A percentile compares a stretch with the other conserved stretches of the same genome.
Evolutionary conservation across 2,888 invertebrate genomes (phyloP).

Genomic region (Tuberolachnus salignus): DNA sequence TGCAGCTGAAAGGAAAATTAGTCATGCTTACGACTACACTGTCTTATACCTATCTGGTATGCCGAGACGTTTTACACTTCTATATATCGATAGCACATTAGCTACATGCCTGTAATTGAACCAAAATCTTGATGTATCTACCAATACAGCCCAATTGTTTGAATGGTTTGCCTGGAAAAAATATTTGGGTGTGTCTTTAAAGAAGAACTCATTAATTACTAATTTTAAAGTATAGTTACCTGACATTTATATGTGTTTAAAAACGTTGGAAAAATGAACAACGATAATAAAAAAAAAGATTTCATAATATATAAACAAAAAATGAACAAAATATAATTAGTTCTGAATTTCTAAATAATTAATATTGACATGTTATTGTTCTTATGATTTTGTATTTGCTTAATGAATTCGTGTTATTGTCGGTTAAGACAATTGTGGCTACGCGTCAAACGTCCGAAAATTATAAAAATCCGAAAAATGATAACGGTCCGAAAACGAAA

Average conservation of each 20-base stretch:
- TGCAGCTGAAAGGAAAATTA: not conserved
- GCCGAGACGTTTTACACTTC: slow-evolving; percentile 97
- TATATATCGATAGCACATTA: slow-evolving; percentile 96
- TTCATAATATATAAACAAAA: not conserved
- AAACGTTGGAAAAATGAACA: not conserved
- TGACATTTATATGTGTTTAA: not conserved
- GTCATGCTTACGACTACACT: not conserved
- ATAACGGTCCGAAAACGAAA: too few relatives aligned
- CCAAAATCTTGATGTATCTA: slow-evolving; percentile 99
- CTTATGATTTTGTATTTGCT: too few relatives aligned
- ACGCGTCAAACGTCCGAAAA: too few relatives aligned
- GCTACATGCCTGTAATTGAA: slow-evolving; percentile 99
- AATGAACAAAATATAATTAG: not conserved
- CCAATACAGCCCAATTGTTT: slow-evolving; percentile 99
- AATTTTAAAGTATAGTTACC: not conserved
- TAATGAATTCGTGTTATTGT: too few relatives aligned
- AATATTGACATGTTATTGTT: too few relatives aligned
- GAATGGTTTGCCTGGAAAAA: slow-evolving; percentile 70
- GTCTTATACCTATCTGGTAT: slow-evolving; percentile 81
- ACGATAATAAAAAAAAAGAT: not conserved
- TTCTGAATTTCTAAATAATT: too few relatives aligned
- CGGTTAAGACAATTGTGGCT: too few relatives aligned
- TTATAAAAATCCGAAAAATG: too few relatives aligned
- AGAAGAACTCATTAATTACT: not conserved
- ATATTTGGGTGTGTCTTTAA: not conserved